phyloP scores from a whole-genome alignment of 2,113 vertebrate species.

The Neogobius melanostomus region DNA sequence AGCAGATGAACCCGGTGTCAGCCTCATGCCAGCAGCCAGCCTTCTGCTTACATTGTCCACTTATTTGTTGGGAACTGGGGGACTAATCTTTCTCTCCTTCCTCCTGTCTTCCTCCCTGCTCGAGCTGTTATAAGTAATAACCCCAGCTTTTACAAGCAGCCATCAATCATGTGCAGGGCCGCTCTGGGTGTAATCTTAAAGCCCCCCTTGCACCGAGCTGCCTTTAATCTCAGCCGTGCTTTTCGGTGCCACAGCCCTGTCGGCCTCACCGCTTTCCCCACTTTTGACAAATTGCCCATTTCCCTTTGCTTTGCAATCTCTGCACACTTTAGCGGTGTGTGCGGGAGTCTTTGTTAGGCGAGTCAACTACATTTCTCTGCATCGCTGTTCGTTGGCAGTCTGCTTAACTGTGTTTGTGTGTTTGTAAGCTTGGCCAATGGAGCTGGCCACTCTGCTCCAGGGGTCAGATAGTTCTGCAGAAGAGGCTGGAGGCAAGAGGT shows the following conservation, averaged over 20 bases:
- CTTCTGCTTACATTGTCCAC: constrained; percentile 50
- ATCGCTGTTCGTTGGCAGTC: constrained; percentile 44
- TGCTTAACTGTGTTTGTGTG: constrained; percentile 56
- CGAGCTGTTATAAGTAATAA: constrained; percentile 68
- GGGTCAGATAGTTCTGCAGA: constrained; percentile 56
- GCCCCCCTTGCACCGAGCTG: constrained; percentile 59
- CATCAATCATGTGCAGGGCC: constrained; percentile 74
- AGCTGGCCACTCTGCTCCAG: constrained; percentile 37
- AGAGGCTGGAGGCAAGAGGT: constrained; percentile 28
- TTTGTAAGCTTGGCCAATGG: constrained; percentile 36
- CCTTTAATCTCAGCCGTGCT: constrained; percentile 73
- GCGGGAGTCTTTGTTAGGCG: constrained; percentile 7
- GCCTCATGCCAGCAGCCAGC: constrained; percentile 19
- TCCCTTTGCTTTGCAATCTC: constrained; percentile 67
- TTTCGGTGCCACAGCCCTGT: constrained; percentile 65
- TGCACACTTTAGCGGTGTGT: constrained; percentile 37
- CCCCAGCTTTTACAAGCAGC: constrained; percentile 69
- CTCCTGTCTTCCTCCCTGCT: constrained; percentile 32
- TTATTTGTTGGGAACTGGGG: constrained; percentile 63
- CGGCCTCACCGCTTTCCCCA: constrained; percentile 61
- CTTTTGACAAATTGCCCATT: constrained; percentile 76
- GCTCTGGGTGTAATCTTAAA: constrained; percentile 73
- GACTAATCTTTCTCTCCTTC: constrained; percentile 56
- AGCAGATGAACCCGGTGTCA: constrained; percentile 35
- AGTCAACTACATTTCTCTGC: constrained; percentile 25